These are phyloP conservation scores for Pyrrhia umbra DNA, from an alignment of 2,888 invertebrate genomes.

Conservation along the genomic window DNA sequence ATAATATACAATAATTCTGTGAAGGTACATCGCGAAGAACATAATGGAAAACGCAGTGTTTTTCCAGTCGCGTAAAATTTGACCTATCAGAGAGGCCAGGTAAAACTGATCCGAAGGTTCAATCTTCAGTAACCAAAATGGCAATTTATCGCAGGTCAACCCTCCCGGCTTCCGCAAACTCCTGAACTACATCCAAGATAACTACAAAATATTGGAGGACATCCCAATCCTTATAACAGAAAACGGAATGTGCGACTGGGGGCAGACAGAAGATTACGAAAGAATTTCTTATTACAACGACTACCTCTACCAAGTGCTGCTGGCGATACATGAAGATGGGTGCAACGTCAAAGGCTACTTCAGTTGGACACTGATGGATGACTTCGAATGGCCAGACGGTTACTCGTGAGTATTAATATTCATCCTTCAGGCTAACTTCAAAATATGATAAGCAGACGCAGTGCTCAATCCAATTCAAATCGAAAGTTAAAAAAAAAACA, in stretches of 20 bases:
- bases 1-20: too few relatives aligned
- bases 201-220: background rate
- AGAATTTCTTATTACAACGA: constrained; percentile 73
- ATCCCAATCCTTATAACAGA: constrained; percentile 67
- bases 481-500: too few relatives aligned
- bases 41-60: too few relatives aligned
- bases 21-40: too few relatives aligned
- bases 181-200: background rate
- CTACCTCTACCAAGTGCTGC: constrained; percentile 74
- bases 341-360: constrained; percentile 85
- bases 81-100: too few relatives aligned
- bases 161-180: background rate
- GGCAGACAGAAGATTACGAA: constrained; percentile 75
- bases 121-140: too few relatives aligned
- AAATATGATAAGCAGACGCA: background rate
- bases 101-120: too few relatives aligned
- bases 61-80: too few relatives aligned
- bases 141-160: background rate
- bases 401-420: constrained; percentile 4
- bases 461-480: too few relatives aligned
- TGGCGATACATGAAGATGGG: constrained; percentile 74
- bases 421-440: background rate
- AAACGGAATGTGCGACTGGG: constrained; percentile 84
- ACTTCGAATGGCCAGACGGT: constrained; percentile 88
- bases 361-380: constrained; percentile 90